Evolutionary conservation across 2,797 vertebrate genomes (phyloP).

Genomic region (Streptopelia turtur): DNA sequence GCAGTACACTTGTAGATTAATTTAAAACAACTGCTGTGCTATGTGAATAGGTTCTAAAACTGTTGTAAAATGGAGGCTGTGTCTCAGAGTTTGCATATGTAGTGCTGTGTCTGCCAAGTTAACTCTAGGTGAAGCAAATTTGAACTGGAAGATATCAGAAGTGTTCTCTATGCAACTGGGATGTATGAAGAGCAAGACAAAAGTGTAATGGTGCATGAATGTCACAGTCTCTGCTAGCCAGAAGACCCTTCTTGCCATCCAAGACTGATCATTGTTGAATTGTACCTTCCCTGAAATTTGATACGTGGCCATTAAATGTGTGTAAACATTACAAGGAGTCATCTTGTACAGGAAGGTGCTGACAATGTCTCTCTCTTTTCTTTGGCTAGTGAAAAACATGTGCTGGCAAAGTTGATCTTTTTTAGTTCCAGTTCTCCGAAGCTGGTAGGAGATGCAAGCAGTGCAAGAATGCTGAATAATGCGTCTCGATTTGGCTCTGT

Average conservation of each 20-base stretch:
- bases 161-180: neutral
- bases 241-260: neutral
- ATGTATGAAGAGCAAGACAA: neutral
- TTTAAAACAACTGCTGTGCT: neutral
- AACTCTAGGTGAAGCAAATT: neutral
- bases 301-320: neutral
- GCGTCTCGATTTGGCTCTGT: neutral
- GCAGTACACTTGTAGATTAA: neutral
- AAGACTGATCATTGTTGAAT: neutral
- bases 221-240: neutral
- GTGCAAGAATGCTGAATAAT: neutral
- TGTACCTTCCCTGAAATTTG: neutral
- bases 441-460: neutral
- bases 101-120: neutral
- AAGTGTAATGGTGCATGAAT: neutral
- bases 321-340: neutral
- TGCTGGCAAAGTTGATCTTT: neutral
- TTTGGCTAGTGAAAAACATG: neutral
- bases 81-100: neutral
- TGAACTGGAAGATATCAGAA: neutral
- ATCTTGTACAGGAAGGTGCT: neutral
- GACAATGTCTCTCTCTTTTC: neutral
- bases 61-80: neutral
- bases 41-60: neutral
- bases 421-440: neutral